These are phyloP conservation scores for Orientallactaga bullata DNA, from an alignment of 2,113 vertebrate species.

Conservation along the genomic window DNA sequence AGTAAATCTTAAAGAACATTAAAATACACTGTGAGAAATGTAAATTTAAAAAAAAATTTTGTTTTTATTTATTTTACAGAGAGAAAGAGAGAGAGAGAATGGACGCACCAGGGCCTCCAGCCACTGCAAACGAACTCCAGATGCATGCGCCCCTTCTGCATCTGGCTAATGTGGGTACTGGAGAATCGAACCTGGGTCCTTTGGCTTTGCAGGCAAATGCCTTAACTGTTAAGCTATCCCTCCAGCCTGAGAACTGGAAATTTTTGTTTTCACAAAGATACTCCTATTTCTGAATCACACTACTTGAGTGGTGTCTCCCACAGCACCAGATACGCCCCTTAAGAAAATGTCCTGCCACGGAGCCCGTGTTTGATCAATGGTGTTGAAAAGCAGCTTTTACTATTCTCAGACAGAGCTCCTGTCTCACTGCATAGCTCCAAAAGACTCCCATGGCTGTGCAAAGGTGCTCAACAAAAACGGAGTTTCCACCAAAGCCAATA, in stretches of 20 bases:
- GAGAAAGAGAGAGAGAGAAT: no score
- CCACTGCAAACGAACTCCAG: no score
- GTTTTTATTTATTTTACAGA: no score
- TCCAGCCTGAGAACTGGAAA: no score
- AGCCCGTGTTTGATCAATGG: slow-evolving; percentile 65
- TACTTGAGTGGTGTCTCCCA: slow-evolving; percentile 2
- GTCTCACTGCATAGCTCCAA: slow-evolving; percentile 24
- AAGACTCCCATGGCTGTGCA: background rate
- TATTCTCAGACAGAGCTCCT: slow-evolving; percentile 63
- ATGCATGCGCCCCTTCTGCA: no score
- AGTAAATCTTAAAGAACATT: slow-evolving; percentile 23
- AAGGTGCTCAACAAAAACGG: slow-evolving; percentile 51
- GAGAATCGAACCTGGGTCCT: no score
- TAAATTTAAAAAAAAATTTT: no score
- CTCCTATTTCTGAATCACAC: background rate
- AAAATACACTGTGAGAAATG: background rate
- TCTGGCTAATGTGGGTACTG: no score
- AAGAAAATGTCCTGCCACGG: background rate
- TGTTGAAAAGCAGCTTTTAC: slow-evolving; percentile 72
- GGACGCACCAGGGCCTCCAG: no score
- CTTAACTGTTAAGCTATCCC: no score
- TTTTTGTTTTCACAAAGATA: slow-evolving; percentile 37
- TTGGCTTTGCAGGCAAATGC: no score
- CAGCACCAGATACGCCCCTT: background rate
- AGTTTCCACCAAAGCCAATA: slow-evolving; percentile 66